Evolutionary conservation across 2,113 vertebrate genomes (phyloP).

Genomic region (Jaculus jaculus): DNA sequence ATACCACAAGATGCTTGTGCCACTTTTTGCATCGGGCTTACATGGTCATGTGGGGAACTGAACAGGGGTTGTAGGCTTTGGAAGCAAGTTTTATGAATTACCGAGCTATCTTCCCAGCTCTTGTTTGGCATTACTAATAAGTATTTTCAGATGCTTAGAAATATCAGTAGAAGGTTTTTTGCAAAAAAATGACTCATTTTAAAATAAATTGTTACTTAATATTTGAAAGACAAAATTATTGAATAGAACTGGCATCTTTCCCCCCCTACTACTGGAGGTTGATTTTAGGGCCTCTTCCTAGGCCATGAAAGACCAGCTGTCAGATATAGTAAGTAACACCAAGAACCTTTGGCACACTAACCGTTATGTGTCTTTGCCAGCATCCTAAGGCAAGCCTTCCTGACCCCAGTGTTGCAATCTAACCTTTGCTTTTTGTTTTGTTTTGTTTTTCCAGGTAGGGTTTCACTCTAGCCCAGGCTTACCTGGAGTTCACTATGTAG

Average conservation of each 20-base stretch:
- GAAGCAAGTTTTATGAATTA: too few species aligned
- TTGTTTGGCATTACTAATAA: not conserved
- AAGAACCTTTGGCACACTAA: not conserved
- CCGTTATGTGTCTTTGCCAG: not conserved
- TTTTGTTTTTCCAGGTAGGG: too few species aligned
- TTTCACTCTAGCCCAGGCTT: too few species aligned
- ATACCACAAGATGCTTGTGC: too few species aligned
- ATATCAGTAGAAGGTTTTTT: too few species aligned
- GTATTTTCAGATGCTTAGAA: not conserved
- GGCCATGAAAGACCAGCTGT: not conserved
- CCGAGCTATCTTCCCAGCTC: too few species aligned
- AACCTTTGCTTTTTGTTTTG: too few species aligned
- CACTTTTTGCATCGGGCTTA: too few species aligned
- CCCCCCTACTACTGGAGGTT: not conserved
- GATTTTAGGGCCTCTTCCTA: not conserved
- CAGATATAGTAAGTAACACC: not conserved
- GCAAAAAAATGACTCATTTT: slow-evolving; percentile 8
- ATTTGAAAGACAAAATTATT: slow-evolving; percentile 25
- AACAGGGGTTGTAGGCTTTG: too few species aligned
- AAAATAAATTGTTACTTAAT: not conserved
- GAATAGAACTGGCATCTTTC: not conserved
- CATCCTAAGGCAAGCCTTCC: not conserved
- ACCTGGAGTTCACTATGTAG: too few species aligned
- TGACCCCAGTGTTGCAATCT: not conserved
- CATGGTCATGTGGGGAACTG: too few species aligned